phyloP scores from a whole-genome alignment of 2,113 vertebrate genomes.

The Nematolebias whitei region DNA sequence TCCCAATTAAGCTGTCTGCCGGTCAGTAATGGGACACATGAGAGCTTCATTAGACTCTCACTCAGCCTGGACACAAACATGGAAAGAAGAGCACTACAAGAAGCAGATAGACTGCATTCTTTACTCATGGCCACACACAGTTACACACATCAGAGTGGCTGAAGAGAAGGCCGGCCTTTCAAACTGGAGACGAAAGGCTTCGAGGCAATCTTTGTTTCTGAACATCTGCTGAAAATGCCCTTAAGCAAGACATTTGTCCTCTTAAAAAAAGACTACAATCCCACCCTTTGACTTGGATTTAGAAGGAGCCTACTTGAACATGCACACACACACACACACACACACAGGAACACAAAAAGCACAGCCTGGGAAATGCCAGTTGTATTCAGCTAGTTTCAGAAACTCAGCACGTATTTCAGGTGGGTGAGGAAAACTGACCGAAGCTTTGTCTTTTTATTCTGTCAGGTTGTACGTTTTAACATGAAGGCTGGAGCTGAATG shows the following conservation, averaged over 20 bases:
- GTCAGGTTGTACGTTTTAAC: too few species aligned
- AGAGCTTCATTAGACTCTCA: constrained; percentile 46
- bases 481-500: not conserved
- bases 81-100: constrained; percentile 12
- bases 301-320: not conserved
- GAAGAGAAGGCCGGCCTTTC: constrained; percentile 12
- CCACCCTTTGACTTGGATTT: not conserved
- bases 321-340: too few species aligned
- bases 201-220: constrained; percentile 28
- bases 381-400: not conserved
- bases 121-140: constrained; percentile 17
- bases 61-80: constrained; percentile 9
- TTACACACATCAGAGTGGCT: constrained; percentile 22
- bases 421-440: not conserved
- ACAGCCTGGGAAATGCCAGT: not conserved
- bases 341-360: not conserved
- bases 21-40: constrained; percentile 55
- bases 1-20: constrained; percentile 52
- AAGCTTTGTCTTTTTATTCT: not conserved
- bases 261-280: not conserved
- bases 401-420: not conserved
- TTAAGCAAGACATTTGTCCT: constrained; percentile 29
- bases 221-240: constrained; percentile 26
- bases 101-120: constrained; percentile 41
- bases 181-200: constrained; percentile 3